A percentile compares a stretch with the other conserved stretches of the same genome.
These are phyloP conservation scores for Podocnemis expansa DNA, from an alignment of 2,113 vertebrate genomes.

Conservation along the genomic window DNA sequence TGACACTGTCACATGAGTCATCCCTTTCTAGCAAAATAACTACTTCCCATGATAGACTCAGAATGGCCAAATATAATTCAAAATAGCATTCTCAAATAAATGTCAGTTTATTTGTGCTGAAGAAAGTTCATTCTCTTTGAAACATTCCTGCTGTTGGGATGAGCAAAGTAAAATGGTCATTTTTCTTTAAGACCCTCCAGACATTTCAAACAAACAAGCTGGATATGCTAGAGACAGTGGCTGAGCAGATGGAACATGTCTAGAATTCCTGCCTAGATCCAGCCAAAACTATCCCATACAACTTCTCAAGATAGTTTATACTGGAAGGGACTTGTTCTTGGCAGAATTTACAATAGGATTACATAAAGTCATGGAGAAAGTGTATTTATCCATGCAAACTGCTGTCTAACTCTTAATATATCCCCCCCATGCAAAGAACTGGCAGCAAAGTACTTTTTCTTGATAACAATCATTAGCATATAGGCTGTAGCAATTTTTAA, in stretches of 20 bases:
- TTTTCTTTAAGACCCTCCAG: slow-evolving; percentile 1
- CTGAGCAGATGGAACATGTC: not conserved
- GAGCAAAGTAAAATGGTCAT: not conserved
- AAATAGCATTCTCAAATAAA: not conserved
- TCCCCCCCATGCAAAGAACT: not conserved
- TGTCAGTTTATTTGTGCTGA: not conserved
- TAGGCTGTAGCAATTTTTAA: not conserved
- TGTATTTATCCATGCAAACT: not conserved
- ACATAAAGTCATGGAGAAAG: not conserved
- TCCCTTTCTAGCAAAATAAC: not conserved
- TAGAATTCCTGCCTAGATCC: slow-evolving; percentile 16
- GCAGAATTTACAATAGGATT: not conserved
- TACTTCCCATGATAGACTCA: not conserved
- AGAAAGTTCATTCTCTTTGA: not conserved
- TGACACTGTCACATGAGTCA: not conserved
- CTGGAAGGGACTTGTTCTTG: not conserved
- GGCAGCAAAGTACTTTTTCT: not conserved
- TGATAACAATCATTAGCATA: not conserved
- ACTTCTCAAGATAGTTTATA: not conserved
- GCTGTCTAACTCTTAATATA: not conserved
- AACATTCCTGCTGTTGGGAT: not conserved
- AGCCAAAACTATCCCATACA: not conserved
- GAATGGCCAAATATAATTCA: not conserved
- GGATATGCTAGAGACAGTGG: not conserved
- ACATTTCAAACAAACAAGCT: not conserved